These are phyloP conservation scores for Vombatus ursinus DNA, from an alignment of 2,113 vertebrate genomes.

Conservation along the genomic window DNA sequence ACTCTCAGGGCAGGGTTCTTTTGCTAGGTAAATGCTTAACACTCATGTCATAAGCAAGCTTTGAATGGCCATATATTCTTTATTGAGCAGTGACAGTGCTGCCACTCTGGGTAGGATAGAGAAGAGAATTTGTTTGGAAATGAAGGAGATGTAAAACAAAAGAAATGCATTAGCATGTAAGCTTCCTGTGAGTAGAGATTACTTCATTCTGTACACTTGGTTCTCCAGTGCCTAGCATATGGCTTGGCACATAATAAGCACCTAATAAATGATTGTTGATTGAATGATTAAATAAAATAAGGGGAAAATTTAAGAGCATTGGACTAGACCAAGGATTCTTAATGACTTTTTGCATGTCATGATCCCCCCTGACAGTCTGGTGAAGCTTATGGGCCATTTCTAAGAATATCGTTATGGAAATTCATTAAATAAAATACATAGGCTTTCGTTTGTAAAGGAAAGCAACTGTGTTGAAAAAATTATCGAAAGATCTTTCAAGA, in stretches of 20 bases:
- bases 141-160: too few species aligned
- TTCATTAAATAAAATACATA: neutral
- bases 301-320: too few species aligned
- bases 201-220: too few species aligned
- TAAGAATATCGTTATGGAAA: neutral
- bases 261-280: too few species aligned
- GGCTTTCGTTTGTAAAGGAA: neutral
- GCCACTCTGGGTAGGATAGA: too few species aligned
- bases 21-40: conserved; percentile 17
- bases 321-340: neutral
- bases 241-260: too few species aligned
- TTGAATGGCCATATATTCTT: neutral
- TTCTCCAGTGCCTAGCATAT: too few species aligned
- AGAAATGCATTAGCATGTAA: too few species aligned
- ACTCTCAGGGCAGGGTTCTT: too few species aligned
- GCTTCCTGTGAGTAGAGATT: too few species aligned
- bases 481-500: neutral
- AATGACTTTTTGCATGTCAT: neutral
- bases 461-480: neutral
- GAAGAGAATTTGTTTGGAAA: too few species aligned
- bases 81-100: neutral
- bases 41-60: neutral
- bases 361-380: neutral
- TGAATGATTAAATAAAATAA: too few species aligned
- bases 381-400: neutral